Conservation (phyloP, 2,797 vertebrate species). For the Molossus alvarezi region DNA sequence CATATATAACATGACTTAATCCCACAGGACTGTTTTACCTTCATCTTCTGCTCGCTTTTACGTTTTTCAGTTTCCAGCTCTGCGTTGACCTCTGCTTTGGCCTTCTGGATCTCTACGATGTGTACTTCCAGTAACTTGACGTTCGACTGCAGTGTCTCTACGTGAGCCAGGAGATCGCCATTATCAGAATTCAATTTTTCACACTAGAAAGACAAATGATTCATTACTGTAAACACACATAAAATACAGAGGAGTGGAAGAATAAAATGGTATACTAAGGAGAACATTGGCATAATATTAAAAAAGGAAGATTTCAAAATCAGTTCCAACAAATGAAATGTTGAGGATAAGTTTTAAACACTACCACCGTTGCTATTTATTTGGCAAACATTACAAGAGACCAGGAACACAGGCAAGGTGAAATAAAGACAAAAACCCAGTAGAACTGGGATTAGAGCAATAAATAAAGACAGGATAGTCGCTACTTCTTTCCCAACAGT, state of each 20-base stretch:
- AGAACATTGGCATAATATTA: constrained; percentile 3
- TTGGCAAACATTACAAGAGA: not conserved
- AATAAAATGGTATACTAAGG: constrained; percentile 24
- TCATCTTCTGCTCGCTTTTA: constrained; percentile 96
- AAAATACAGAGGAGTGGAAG: not conserved
- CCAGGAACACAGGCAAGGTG: not conserved
- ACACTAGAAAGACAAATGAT: constrained; percentile 89
- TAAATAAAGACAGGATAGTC: not conserved
- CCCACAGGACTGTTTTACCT: constrained; percentile 90
- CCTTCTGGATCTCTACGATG: constrained; percentile 93
- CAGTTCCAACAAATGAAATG: constrained; percentile 17
- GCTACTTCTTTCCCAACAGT: not conserved
- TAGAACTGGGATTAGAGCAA: not conserved
- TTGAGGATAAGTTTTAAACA: constrained; percentile 28
- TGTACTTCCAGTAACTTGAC: constrained; percentile 94
- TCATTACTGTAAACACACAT: constrained; percentile 51
- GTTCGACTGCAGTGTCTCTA: constrained; percentile 93
- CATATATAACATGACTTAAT: not conserved
- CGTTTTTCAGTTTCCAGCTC: constrained; percentile 95
- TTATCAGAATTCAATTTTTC: constrained; percentile 93
- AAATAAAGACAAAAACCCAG: not conserved
- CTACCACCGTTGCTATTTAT: not conserved
- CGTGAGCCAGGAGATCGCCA: constrained; percentile 92
- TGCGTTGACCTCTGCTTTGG: constrained; percentile 91
- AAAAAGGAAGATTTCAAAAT: constrained; percentile 64